Evolutionary conservation across 2,797 vertebrate genomes (phyloP), one percentile per base, ranked within the genome.

Genomic region (Sebastiscus tertius): DNA sequence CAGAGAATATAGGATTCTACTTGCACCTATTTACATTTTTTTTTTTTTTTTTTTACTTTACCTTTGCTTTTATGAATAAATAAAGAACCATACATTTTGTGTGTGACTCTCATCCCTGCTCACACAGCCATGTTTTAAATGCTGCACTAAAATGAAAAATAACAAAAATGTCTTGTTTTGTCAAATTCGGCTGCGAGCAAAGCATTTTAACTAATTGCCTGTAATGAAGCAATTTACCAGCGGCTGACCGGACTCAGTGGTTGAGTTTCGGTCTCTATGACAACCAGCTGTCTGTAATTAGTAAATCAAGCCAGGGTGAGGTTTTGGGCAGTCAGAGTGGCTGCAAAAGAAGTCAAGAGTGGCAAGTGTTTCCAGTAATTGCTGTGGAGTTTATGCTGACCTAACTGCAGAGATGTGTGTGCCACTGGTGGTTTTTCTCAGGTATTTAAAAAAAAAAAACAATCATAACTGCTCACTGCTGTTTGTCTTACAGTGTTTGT

Each of bases 231-330:
- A 87, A 88, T 90, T 89, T 90, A 69, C 86, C 80, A 67, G 82
- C 60, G 78, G 84, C 83, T 87, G 81, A 81, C 83, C 77, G 59
- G 75, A 83, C 79, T 70, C 83, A 82, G 69, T 65, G 89, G 84
- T 83, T 88, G 84, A 75, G 61, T 72, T 85, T 87, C 80, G 74
- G 92, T 94, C 87, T 93, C 92, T 88, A 91, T 95, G 94, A 91
- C 92, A 91, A 94, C 93, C 95, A 82, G 93, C 77, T 85, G 92
- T 90, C 89, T 89, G 69, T 93, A 95, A 94, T 96, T 93, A 95
- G 89, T 87, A 87, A 93, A 93, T 94, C 89, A 93, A 85, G 85
- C 70, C 79, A 42, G 79, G 46, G 66, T 58, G 20, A 85, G 79
- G 72, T 67, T 75, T 72, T 59, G 75, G 77, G 54, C 64, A 49